Conservation (phyloP, 2,888 invertebrate genomes). For the Drosophila buzzatii region DNA sequence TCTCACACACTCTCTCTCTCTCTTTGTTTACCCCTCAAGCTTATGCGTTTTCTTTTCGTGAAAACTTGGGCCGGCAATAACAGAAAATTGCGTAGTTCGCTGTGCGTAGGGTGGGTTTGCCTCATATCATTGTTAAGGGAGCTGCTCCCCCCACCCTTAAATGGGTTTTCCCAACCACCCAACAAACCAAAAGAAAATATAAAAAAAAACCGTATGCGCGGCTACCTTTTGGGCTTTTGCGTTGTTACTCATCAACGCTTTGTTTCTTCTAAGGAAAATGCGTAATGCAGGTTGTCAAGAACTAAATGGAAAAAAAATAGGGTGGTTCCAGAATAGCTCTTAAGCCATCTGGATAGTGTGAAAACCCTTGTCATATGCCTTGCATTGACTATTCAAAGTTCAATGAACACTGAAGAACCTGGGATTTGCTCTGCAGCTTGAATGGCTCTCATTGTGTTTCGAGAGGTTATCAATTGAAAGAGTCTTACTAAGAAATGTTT, state of each 20-base stretch:
- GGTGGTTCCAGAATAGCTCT: constrained; percentile 8
- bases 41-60: constrained; percentile 38
- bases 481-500: neutral
- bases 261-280: constrained; percentile 24
- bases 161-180: constrained; percentile 63
- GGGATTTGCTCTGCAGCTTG: neutral
- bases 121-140: neutral
- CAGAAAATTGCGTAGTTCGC: constrained; percentile 67
- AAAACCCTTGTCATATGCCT: constrained; percentile 3
- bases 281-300: constrained; percentile 57
- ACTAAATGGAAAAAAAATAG: neutral
- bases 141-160: constrained; percentile 38
- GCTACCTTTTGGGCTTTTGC: constrained; percentile 50
- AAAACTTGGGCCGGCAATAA: constrained; percentile 65
- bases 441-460: neutral
- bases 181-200: neutral
- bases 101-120: constrained; percentile 56
- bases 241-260: constrained; percentile 42
- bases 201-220: neutral
- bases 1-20: neutral
- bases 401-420: constrained; percentile 6
- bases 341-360: constrained; percentile 2
- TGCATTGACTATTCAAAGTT: constrained; percentile 18
- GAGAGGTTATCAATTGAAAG: neutral
- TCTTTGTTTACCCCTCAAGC: constrained; percentile 33